These are phyloP conservation scores for Geophilus truncorum DNA, from an alignment of 2,888 invertebrate species.

Conservation along the genomic window DNA sequence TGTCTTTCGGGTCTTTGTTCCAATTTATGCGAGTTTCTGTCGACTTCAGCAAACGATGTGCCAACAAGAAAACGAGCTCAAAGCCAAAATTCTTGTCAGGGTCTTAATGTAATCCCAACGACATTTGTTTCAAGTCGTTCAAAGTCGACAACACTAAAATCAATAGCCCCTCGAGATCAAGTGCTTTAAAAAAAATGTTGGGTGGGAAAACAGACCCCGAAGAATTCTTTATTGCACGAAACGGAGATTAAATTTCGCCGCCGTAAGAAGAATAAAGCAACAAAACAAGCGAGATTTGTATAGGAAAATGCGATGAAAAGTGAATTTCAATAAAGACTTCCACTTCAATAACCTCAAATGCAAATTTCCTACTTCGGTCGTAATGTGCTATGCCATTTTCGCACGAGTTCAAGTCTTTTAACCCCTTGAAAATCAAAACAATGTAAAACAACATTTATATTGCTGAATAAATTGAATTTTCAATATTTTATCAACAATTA, in stretches of 20 bases:
- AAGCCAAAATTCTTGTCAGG: slow-evolving; percentile 22
- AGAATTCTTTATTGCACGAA: not conserved
- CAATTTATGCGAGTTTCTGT: not conserved
- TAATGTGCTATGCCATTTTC: no score
- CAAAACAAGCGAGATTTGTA: not conserved
- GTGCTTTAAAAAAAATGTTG: not conserved
- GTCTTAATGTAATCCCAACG: slow-evolving; percentile 1
- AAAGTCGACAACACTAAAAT: not conserved
- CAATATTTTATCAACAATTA: no score
- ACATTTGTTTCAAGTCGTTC: slow-evolving; percentile 4
- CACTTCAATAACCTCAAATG: not conserved
- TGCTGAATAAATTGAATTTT: no score
- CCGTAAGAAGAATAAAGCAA: not conserved
- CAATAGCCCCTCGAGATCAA: not conserved
- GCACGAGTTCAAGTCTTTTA: no score
- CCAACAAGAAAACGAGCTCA: not conserved
- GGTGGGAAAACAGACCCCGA: not conserved
- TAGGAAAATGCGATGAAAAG: not conserved
- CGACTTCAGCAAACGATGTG: slow-evolving; percentile 17
- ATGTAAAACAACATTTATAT: no score
- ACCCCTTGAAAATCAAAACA: no score
- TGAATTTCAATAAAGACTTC: not conserved
- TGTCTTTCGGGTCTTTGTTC: not conserved
- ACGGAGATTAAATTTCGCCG: not conserved
- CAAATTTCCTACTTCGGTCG: no score